These are phyloP conservation scores for Gymnocephalus cernua DNA, from an alignment of 2,113 vertebrate species.

Conservation along the genomic window DNA sequence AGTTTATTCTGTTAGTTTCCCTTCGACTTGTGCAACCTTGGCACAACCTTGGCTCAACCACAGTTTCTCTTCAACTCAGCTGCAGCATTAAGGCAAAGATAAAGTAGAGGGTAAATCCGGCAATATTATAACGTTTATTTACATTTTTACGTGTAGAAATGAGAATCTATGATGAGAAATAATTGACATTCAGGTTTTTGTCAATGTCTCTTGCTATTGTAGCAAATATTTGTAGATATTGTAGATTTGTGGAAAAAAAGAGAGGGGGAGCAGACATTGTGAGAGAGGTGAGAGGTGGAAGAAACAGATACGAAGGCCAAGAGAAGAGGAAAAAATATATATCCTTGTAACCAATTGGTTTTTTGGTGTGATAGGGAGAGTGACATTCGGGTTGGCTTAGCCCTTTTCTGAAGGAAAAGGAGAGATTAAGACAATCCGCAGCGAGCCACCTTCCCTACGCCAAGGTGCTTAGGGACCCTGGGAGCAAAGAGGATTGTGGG, in stretches of 20 bases:
- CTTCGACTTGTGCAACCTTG: conserved; percentile 55
- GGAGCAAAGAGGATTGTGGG: conserved; percentile 87
- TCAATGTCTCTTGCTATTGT: background rate
- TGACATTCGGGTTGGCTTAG: conserved; percentile 84
- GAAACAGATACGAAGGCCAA: conserved; percentile 46
- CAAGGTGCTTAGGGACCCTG: conserved; percentile 86
- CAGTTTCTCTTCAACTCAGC: conserved; percentile 20
- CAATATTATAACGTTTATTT: background rate
- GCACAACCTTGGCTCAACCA: conserved; percentile 30
- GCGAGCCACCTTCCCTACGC: conserved; percentile 80
- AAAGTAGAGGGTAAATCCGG: background rate
- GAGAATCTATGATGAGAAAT: background rate
- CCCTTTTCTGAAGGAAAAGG: conserved; percentile 81
- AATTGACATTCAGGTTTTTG: background rate
- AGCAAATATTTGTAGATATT: background rate
- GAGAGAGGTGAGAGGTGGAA: conserved; percentile 31
- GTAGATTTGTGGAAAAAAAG: background rate
- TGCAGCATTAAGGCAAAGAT: background rate
- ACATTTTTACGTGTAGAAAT: background rate
- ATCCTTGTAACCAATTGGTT: conserved; percentile 84
- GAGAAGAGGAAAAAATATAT: conserved; percentile 64
- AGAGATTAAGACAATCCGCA: conserved; percentile 85
- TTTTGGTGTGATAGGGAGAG: conserved; percentile 79
- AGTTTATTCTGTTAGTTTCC: conserved; percentile 40
- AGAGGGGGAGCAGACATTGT: background rate